Percentiles rank a stretch among this genome's conserved stretches.
phyloP scores from a whole-genome alignment of 2,113 vertebrate genomes.

The Trogon surrucura region DNA sequence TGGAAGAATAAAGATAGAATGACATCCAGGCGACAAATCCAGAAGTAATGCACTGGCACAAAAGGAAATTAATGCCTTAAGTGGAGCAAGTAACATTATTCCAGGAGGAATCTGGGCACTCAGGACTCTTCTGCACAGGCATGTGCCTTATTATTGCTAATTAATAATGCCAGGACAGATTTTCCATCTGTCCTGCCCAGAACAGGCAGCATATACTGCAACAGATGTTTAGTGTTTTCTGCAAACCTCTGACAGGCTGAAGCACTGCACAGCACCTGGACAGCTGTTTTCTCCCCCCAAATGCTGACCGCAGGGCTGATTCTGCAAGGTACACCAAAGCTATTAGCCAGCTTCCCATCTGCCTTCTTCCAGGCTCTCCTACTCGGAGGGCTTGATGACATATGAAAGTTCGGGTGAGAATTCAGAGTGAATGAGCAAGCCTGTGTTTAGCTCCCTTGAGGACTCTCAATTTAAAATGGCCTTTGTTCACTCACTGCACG shows the following conservation, averaged over 20 bases:
- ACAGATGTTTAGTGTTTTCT: background rate
- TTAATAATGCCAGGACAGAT: background rate
- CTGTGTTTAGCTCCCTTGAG: background rate
- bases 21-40: background rate
- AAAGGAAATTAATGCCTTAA: background rate
- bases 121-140: background rate
- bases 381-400: background rate
- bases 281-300: background rate
- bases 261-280: background rate
- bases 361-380: background rate
- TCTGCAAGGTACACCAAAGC: background rate
- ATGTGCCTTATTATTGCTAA: background rate
- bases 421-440: background rate
- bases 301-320: rapidly evolving
- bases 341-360: background rate
- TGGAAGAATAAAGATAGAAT: background rate
- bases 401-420: background rate
- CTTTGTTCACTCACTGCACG: background rate
- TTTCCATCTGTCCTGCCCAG: background rate
- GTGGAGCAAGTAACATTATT: background rate
- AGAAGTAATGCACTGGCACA: background rate
- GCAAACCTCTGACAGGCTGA: background rate
- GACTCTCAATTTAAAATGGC: background rate
- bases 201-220: background rate
- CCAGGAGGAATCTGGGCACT: background rate